Evolutionary conservation across 2,113 vertebrate species (phyloP).

Genomic region (Hippocampus zosterae): DNA sequence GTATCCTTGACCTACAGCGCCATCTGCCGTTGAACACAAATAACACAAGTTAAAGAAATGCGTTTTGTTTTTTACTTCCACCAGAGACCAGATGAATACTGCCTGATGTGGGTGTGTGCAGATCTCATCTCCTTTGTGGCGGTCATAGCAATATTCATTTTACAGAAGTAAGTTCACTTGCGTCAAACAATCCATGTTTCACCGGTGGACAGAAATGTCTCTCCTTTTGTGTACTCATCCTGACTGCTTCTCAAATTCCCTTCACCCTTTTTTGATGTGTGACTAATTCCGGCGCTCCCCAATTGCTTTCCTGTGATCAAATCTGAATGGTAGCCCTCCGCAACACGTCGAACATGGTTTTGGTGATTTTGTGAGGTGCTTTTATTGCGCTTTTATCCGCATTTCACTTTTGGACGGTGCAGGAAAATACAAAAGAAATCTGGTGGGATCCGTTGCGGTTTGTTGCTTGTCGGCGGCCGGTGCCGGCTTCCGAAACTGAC

Average conservation of each 20-base stretch:
- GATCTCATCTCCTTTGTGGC: slow-evolving; percentile 88
- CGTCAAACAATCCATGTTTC: background rate
- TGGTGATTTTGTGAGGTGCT: background rate
- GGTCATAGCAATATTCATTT: slow-evolving; percentile 89
- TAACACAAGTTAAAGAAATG: background rate
- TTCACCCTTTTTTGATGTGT: background rate
- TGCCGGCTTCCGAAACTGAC: slow-evolving; percentile 67
- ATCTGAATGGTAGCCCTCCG: background rate
- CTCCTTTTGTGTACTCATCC: background rate
- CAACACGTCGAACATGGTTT: background rate
- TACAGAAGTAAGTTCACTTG: slow-evolving; percentile 90
- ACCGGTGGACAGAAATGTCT: background rate
- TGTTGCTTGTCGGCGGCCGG: slow-evolving; percentile 41
- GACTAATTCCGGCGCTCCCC: background rate
- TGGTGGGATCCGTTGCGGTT: background rate
- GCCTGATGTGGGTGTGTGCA: slow-evolving; percentile 85
- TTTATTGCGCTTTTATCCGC: background rate
- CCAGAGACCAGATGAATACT: slow-evolving; percentile 86
- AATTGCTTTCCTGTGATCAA: background rate
- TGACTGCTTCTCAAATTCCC: background rate
- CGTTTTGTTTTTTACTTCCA: background rate
- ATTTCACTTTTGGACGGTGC: background rate
- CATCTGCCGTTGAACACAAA: slow-evolving; percentile 46
- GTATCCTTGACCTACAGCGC: slow-evolving; percentile 15
- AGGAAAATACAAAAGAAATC: background rate